These are phyloP conservation scores for Erebia epiphron DNA, from an alignment of 2,888 invertebrate genomes.

Conservation along the genomic window DNA sequence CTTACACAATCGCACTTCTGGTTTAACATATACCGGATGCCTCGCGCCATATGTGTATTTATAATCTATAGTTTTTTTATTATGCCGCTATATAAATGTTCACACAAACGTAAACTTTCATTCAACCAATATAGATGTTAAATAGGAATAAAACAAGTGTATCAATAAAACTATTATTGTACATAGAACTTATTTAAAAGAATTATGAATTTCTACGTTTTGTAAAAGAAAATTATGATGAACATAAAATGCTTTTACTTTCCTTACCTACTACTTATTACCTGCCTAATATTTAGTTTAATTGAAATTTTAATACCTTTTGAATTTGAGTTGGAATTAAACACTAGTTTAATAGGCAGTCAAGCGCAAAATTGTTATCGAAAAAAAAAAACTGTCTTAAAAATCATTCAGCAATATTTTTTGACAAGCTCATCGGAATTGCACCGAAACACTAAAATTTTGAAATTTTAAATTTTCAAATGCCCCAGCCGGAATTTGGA, in stretches of 20 bases:
- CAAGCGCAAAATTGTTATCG: no score
- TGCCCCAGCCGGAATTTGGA: no score
- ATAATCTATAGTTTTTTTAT: constrained; percentile 1
- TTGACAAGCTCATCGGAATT: no score
- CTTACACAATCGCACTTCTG: no score
- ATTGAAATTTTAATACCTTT: no score
- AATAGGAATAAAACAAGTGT: background rate
- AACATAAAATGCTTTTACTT: background rate
- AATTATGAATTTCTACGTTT: constrained; percentile 1
- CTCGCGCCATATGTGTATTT: background rate
- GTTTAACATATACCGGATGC: background rate
- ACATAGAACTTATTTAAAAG: constrained; percentile 4
- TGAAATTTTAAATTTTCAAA: no score
- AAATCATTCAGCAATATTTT: no score
- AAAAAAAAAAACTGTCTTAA: no score
- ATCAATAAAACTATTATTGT: background rate
- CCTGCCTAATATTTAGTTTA: background rate
- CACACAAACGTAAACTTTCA: constrained; percentile 2
- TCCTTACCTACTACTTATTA: background rate
- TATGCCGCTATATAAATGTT: background rate
- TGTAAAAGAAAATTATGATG: background rate
- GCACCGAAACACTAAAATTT: no score
- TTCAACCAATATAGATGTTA: background rate
- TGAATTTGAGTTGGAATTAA: no score
- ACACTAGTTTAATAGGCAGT: no score